These are phyloP conservation scores for Scolopax rusticola DNA, from an alignment of 2,797 vertebrate species.

Conservation along the genomic window DNA sequence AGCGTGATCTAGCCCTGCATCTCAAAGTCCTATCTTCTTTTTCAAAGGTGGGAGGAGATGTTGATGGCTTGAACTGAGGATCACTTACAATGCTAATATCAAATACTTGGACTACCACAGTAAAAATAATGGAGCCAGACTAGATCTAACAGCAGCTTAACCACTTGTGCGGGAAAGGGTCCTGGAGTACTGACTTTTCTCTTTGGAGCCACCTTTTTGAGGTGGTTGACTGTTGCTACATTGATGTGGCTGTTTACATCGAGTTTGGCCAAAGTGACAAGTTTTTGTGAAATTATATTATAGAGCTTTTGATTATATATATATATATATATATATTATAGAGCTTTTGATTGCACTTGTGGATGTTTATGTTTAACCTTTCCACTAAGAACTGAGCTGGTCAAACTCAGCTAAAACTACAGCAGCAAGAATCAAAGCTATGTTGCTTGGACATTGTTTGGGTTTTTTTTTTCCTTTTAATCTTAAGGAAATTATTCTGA, in stretches of 20 bases:
- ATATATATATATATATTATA: background rate
- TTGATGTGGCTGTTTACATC: background rate
- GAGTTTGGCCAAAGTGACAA: background rate
- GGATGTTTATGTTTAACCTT: background rate
- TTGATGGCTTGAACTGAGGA: background rate
- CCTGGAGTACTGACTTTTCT: accelerated
- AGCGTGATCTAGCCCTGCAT: background rate
- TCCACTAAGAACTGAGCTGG: background rate
- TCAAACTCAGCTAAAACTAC: background rate
- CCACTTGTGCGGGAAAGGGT: background rate
- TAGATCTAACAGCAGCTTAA: background rate
- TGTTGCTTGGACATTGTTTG: background rate
- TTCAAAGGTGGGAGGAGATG: background rate
- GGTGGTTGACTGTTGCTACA: background rate
- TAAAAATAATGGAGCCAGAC: background rate
- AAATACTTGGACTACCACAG: background rate
- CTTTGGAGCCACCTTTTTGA: background rate
- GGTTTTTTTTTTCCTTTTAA: background rate
- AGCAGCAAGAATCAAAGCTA: background rate
- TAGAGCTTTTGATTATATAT: background rate
- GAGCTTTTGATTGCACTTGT: background rate
- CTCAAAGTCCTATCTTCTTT: background rate
- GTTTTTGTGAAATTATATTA: background rate
- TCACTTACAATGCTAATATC: background rate
- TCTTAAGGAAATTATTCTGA: background rate